Conservation (phyloP, 1,140 invertebrate species). For the Zaprionus inermis region DNA sequence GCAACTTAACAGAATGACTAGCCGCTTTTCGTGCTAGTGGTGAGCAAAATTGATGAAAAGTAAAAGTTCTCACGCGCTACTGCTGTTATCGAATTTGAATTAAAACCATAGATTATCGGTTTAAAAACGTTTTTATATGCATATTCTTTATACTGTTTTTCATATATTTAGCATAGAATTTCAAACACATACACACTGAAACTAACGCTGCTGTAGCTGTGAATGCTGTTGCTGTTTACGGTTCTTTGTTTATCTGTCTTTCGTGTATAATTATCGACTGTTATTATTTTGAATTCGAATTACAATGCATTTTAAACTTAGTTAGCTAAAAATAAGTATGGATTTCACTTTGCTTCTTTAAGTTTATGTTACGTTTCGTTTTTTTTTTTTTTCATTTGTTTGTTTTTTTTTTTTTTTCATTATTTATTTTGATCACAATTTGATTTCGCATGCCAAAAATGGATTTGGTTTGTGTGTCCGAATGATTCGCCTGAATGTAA, state of each 20-base stretch:
- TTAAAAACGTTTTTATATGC: slow-evolving; percentile 79
- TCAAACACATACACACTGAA: slow-evolving; percentile 81
- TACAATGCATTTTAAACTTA: slow-evolving; percentile 72
- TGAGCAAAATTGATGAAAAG: neutral
- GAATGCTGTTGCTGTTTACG: slow-evolving; percentile 24
- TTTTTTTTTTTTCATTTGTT: slow-evolving; percentile 1
- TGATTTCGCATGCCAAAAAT: slow-evolving; percentile 80
- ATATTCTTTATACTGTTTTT: slow-evolving; percentile 77
- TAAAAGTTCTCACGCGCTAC: neutral
- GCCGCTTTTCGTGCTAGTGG: neutral
- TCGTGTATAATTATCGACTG: slow-evolving; percentile 52
- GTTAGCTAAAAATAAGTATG: slow-evolving; percentile 72
- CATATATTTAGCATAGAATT: slow-evolving; percentile 75
- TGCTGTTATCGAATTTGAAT: slow-evolving; percentile 17
- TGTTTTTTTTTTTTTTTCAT: neutral
- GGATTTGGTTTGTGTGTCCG: slow-evolving; percentile 74
- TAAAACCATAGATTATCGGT: slow-evolving; percentile 48
- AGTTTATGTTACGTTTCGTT: slow-evolving; percentile 12
- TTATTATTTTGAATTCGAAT: slow-evolving; percentile 62
- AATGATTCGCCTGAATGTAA: slow-evolving; percentile 78
- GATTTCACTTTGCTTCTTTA: slow-evolving; percentile 32
- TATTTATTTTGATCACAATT: slow-evolving; percentile 78
- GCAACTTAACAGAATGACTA: neutral
- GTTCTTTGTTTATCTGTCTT: slow-evolving; percentile 10
- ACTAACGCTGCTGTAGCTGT: slow-evolving; percentile 52